Conservation (phyloP, 1,140 invertebrate species). For the Ceratosolen fusciceps region DNA sequence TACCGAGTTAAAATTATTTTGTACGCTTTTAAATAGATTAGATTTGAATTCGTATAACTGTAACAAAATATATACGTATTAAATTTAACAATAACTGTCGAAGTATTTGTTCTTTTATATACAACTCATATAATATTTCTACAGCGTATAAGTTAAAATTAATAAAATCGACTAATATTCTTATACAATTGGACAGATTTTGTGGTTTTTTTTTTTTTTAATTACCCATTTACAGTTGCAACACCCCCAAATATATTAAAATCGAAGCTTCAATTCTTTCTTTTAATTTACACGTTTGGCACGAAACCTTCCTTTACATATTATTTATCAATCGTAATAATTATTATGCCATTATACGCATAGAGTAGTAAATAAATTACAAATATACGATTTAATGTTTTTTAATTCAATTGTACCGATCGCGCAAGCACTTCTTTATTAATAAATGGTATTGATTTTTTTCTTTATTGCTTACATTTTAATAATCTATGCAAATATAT, state of each 20-base stretch:
- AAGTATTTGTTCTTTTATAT: background rate
- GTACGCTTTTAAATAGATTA: background rate
- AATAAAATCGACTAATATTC: background rate
- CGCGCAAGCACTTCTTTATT: background rate
- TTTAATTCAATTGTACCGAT: background rate
- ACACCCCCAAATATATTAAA: background rate
- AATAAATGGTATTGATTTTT: background rate
- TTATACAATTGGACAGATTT: background rate
- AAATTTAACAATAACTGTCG: background rate
- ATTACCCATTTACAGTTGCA: background rate
- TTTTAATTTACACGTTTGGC: slow-evolving; percentile 24
- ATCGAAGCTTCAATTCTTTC: background rate
- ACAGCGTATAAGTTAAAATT: background rate
- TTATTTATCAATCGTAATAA: background rate
- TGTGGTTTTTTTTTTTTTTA: background rate
- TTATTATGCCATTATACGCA: background rate
- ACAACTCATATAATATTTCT: background rate
- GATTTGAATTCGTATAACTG: background rate
- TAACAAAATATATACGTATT: background rate
- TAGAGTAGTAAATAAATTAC: background rate
- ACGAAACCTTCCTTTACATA: slow-evolving; percentile 1
- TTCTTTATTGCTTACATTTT: background rate
- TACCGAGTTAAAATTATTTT: background rate
- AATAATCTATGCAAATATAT: slow-evolving; percentile 5
- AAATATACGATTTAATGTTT: background rate